Conservation (phyloP, 1,140 invertebrate genomes). For the Drosophila sturtevanti region DNA sequence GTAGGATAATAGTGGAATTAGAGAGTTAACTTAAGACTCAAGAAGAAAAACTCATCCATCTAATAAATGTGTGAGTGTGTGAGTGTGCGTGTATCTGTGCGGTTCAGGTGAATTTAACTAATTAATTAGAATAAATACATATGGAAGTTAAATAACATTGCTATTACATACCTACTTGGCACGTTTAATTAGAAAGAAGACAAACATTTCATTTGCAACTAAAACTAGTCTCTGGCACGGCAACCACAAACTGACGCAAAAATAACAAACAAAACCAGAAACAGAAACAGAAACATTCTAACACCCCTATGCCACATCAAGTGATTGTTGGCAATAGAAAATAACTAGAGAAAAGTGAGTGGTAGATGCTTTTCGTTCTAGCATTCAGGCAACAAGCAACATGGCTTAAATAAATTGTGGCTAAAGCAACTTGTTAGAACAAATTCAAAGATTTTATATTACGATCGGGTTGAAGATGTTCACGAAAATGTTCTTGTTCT, state of each 20-base stretch:
- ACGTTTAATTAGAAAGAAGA: slow-evolving; percentile 37
- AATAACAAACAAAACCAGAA: too few species aligned
- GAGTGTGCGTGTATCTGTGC: neutral
- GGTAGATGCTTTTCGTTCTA: neutral
- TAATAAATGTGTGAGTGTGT: neutral
- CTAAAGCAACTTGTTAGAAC: slow-evolving; percentile 36
- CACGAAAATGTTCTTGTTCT: too few species aligned
- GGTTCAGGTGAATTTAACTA: slow-evolving; percentile 23
- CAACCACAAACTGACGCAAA: neutral
- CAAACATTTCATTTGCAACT: slow-evolving; percentile 13
- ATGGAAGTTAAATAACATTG: slow-evolving; percentile 22
- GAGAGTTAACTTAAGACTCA: neutral
- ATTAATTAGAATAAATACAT: slow-evolving; percentile 49
- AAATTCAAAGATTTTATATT: neutral
- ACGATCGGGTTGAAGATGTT: neutral
- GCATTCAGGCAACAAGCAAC: neutral
- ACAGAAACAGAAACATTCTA: neutral
- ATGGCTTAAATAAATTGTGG: neutral
- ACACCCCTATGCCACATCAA: neutral
- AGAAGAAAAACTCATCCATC: neutral
- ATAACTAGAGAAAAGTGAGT: neutral
- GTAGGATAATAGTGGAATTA: neutral
- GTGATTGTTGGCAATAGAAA: neutral
- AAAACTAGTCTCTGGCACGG: slow-evolving; percentile 3
- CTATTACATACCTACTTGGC: neutral